phyloP scores from a whole-genome alignment of 2,888 invertebrate genomes.

The Pantelozetes paolii region DNA sequence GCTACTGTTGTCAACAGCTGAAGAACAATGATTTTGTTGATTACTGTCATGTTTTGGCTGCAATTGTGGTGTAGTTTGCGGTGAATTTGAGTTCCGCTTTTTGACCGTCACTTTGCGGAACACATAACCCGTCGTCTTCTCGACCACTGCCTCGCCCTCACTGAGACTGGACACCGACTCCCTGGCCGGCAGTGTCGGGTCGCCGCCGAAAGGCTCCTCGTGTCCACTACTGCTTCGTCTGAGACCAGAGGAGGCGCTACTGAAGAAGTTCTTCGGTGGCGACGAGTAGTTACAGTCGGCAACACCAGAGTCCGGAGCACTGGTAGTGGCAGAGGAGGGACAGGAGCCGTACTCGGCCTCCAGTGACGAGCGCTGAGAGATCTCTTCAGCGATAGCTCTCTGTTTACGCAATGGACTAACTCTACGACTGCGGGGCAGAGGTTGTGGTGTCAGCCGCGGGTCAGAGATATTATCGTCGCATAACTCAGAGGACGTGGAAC shows the following conservation, averaged over 20 bases:
- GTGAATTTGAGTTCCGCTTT: constrained; percentile 53
- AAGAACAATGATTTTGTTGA: background rate
- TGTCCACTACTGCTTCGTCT: background rate
- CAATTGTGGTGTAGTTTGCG: background rate
- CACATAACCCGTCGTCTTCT: constrained; percentile 62
- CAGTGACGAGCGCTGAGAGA: constrained; percentile 22
- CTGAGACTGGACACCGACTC: constrained; percentile 37
- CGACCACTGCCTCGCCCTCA: constrained; percentile 51
- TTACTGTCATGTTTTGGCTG: background rate
- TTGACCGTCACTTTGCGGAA: constrained; percentile 64
- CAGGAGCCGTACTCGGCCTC: constrained; percentile 26
- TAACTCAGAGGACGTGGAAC: constrained; percentile 45
- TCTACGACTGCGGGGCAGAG: constrained; percentile 41
- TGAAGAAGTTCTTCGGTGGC: constrained; percentile 21
- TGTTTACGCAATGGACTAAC: constrained; percentile 46
- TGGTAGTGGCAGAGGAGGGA: background rate
- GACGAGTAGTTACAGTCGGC: constrained; percentile 24
- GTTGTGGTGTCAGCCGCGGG: constrained; percentile 24
- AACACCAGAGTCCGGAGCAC: constrained; percentile 19
- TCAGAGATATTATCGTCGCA: constrained; percentile 40
- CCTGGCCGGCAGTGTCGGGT: background rate
- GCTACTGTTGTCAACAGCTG: background rate
- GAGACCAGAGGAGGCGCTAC: background rate
- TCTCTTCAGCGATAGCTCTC: constrained; percentile 44
- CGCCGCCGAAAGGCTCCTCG: background rate